Percentiles rank a stretch among this genome's conserved stretches.
Evolutionary conservation across 2,888 invertebrate genomes (phyloP).

Genomic region (Piscicola geometra): DNA sequence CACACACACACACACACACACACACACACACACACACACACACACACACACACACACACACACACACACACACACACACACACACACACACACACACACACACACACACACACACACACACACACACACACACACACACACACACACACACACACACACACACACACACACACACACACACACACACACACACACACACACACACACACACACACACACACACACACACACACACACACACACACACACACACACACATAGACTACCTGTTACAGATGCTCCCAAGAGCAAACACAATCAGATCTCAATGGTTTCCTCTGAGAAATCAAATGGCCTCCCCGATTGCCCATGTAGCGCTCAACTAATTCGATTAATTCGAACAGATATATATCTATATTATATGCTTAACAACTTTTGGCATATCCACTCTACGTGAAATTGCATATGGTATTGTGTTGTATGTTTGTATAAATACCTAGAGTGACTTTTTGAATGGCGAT

Average conservation of each 20-base stretch:
- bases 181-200: too few relatives aligned
- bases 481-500: too few relatives aligned
- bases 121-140: slow-evolving; percentile 20
- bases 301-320: too few relatives aligned
- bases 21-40: background rate
- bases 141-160: slow-evolving; percentile 19
- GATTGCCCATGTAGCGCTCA: background rate
- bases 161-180: background rate
- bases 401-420: too few relatives aligned
- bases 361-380: too few relatives aligned
- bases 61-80: slow-evolving; percentile 15
- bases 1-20: slow-evolving; percentile 29
- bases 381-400: too few relatives aligned
- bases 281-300: background rate
- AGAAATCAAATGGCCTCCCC: background rate
- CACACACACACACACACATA: slow-evolving; percentile 17
- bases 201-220: slow-evolving; percentile 15
- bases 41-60: slow-evolving; percentile 19
- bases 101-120: slow-evolving; percentile 20
- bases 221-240: slow-evolving; percentile 24
- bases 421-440: too few relatives aligned
- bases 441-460: too few relatives aligned
- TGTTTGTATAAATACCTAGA: too few relatives aligned
- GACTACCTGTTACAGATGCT: background rate
- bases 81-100: slow-evolving; percentile 13